These are phyloP conservation scores for Myotis yumanensis DNA, from an alignment of 2,113 vertebrate genomes.

Conservation along the genomic window DNA sequence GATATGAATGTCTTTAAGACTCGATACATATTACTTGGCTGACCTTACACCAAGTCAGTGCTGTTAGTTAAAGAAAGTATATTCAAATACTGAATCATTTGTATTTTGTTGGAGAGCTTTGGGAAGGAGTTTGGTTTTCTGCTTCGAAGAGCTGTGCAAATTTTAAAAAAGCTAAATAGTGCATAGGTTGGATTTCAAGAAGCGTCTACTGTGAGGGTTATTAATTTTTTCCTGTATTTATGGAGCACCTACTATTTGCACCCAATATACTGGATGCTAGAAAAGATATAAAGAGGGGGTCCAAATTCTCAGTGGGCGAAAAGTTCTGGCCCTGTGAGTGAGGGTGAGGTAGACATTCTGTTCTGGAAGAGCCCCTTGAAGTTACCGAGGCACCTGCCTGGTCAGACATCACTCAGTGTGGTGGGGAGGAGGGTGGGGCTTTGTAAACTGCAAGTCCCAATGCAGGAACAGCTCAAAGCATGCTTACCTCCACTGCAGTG, in stretches of 20 bases:
- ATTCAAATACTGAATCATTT: not conserved
- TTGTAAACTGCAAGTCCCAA: rapidly evolving
- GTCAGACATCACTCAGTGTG: not conserved
- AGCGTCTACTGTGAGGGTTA: no score
- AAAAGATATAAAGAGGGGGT: not conserved
- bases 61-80: not conserved
- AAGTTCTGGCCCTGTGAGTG: not conserved
- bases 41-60: not conserved
- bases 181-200: not conserved
- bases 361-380: not conserved
- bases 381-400: not conserved
- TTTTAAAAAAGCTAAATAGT: no score
- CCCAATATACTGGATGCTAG: not conserved
- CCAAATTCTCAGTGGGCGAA: rapidly evolving
- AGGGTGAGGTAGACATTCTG: rapidly evolving
- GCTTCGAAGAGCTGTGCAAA: not conserved
- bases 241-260: not conserved
- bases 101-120: not conserved
- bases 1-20: not conserved
- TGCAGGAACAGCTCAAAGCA: not conserved
- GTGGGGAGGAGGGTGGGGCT: rapidly evolving
- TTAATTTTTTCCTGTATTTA: not conserved
- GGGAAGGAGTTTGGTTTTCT: not conserved
- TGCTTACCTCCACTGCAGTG: rapidly evolving
- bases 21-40: not conserved